A percentile compares a stretch with the other conserved stretches of the same genome.
Conservation (phyloP, 2,797 vertebrate species). For the Neosilurus hyrtlii region DNA sequence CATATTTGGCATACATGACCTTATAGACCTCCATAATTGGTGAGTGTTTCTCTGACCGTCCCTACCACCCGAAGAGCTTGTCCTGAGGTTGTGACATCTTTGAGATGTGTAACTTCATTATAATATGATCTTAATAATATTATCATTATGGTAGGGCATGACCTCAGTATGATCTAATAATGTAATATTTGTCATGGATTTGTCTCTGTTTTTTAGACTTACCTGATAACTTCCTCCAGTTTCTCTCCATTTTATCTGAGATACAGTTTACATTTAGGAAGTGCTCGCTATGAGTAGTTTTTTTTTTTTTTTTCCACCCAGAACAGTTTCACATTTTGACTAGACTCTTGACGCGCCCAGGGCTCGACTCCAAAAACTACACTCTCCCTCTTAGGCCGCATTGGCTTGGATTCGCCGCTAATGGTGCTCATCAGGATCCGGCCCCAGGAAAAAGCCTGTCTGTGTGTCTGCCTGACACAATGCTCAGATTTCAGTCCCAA, state of each 20-base stretch:
- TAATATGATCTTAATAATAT: neutral
- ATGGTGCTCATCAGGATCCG: constrained; percentile 51
- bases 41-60: neutral
- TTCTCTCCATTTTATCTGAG: neutral
- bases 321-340: constrained; percentile 66
- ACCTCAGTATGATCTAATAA: too few relatives aligned
- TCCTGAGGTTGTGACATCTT: neutral
- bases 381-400: constrained; percentile 56
- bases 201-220: neutral
- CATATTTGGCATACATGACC: neutral
- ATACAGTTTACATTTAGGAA: constrained; percentile 35
- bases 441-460: constrained; percentile 44
- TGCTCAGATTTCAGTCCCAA: constrained; percentile 55
- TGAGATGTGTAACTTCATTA: neutral
- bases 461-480: constrained; percentile 49
- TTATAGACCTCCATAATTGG: neutral
- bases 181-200: neutral
- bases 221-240: neutral
- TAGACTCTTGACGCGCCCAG: constrained; percentile 61
- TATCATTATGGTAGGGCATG: too few relatives aligned
- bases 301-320: constrained; percentile 55
- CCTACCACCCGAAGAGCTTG: neutral
- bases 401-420: constrained; percentile 50
- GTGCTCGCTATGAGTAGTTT: neutral
- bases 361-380: constrained; percentile 66